phyloP scores from a whole-genome alignment of 2,888 invertebrate species.

The Spodoptera exigua region DNA sequence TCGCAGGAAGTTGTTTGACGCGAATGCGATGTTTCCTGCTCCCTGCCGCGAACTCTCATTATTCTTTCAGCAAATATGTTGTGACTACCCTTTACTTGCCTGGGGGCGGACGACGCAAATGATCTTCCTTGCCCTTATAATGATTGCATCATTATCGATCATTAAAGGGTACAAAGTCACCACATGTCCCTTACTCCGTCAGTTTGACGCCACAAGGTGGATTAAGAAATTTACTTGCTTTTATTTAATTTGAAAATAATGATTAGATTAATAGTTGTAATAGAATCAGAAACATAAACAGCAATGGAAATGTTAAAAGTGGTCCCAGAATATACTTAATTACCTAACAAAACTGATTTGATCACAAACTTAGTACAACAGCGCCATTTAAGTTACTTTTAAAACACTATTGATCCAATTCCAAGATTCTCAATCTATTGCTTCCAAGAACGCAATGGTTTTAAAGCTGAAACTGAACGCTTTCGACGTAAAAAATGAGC shows the following conservation, averaged over 20 bases:
- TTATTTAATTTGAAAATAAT: slow-evolving; percentile 42
- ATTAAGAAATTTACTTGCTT: slow-evolving; percentile 51
- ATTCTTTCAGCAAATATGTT: slow-evolving; percentile 88
- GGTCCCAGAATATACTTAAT: too few relatives aligned
- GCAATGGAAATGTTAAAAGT: too few relatives aligned
- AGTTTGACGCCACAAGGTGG: slow-evolving; percentile 52
- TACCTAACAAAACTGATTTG: too few relatives aligned
- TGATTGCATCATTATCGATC: slow-evolving; percentile 79
- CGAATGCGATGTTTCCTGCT: slow-evolving; percentile 82
- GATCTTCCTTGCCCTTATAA: slow-evolving; percentile 71
- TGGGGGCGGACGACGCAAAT: slow-evolving; percentile 71
- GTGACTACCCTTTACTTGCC: slow-evolving; percentile 83
- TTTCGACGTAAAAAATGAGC: slow-evolving; percentile 1
- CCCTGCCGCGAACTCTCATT: slow-evolving; percentile 81
- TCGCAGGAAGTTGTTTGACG: slow-evolving; percentile 80
- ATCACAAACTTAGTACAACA: too few relatives aligned
- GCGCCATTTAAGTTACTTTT: too few relatives aligned
- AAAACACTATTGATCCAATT: too few relatives aligned
- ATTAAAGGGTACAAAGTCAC: slow-evolving; percentile 71
- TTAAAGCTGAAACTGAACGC: neutral
- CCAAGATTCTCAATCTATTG: too few relatives aligned
- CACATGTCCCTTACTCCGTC: slow-evolving; percentile 64
- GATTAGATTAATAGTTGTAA: slow-evolving; percentile 15
- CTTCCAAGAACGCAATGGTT: too few relatives aligned
- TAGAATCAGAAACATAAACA: too few relatives aligned